Conservation (phyloP, 2,888 invertebrate species). For the Tetragonula carbonaria region DNA sequence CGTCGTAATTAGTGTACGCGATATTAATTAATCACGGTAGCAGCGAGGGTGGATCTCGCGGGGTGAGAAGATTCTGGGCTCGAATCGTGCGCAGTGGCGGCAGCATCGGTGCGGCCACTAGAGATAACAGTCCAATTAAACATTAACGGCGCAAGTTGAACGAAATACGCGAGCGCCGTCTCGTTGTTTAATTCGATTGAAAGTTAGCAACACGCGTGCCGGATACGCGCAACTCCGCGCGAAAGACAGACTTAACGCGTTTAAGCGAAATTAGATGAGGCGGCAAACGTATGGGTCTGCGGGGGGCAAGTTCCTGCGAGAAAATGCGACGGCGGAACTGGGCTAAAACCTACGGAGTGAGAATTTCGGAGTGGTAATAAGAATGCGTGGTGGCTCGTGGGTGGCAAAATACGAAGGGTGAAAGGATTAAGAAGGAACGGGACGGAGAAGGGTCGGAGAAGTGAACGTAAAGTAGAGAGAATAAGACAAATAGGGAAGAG, state of each 20-base stretch:
- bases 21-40: slow-evolving; percentile 29
- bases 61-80: not conserved
- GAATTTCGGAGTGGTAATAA: slow-evolving; percentile 14
- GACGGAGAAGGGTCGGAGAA: not conserved
- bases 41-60: slow-evolving; percentile 7
- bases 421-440: slow-evolving; percentile 6
- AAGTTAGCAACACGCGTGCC: slow-evolving; percentile 20
- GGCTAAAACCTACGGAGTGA: not conserved
- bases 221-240: not conserved
- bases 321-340: not conserved
- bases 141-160: slow-evolving; percentile 25
- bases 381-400: slow-evolving; percentile 15
- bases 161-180: slow-evolving; percentile 10
- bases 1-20: slow-evolving; percentile 20
- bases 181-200: slow-evolving; percentile 36
- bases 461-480: not conserved
- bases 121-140: slow-evolving; percentile 40
- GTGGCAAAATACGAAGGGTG: not conserved
- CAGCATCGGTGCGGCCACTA: not conserved
- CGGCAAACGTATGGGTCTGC: not conserved
- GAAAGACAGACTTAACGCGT: slow-evolving; percentile 16
- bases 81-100: not conserved
- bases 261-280: slow-evolving; percentile 28
- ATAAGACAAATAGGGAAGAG: not conserved
- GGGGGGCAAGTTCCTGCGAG: not conserved